Evolutionary conservation across 2,888 invertebrate species (phyloP).

Genomic region (Disparrhopalites patrizii): DNA sequence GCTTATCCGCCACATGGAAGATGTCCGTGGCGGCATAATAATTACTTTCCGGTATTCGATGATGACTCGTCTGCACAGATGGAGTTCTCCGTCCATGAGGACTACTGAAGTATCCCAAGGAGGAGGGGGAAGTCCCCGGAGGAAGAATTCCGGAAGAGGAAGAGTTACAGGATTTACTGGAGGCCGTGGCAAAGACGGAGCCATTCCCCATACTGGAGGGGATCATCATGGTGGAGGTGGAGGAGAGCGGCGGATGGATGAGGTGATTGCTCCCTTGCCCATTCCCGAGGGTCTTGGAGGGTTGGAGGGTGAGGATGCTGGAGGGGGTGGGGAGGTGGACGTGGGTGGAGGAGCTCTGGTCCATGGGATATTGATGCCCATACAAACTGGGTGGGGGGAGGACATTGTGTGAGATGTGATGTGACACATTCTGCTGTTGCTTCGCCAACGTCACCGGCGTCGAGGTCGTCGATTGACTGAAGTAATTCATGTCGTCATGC

Average conservation of each 20-base stretch:
- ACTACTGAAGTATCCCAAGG: conserved; percentile 23
- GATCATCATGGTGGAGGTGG: no score
- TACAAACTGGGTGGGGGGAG: conserved; percentile 9
- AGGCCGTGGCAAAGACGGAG: conserved; percentile 15
- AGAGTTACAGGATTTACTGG: conserved; percentile 26
- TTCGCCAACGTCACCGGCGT: conserved; percentile 19
- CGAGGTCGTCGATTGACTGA: conserved; percentile 18
- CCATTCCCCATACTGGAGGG: no score
- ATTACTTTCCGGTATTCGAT: conserved; percentile 47
- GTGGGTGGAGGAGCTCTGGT: conserved; percentile 5
- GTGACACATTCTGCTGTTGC: conserved; percentile 20
- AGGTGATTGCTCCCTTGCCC: conserved; percentile 23
- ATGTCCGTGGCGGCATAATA: conserved; percentile 48
- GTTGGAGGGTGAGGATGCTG: conserved; percentile 23
- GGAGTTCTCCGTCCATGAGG: conserved; percentile 19
- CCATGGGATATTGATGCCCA: conserved; percentile 8
- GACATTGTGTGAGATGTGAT: conserved; percentile 12
- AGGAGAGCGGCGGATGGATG: not conserved
- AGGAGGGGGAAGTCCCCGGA: not conserved
- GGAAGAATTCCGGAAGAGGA: conserved; percentile 22
- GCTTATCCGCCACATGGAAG: conserved; percentile 47
- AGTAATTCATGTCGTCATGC: conserved; percentile 25
- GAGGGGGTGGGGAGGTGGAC: not conserved
- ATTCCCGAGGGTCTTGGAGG: conserved; percentile 15
- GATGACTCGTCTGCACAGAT: not conserved